These are phyloP conservation scores for Melanchra persicariae DNA, from an alignment of 2,888 invertebrate species.

Conservation along the genomic window DNA sequence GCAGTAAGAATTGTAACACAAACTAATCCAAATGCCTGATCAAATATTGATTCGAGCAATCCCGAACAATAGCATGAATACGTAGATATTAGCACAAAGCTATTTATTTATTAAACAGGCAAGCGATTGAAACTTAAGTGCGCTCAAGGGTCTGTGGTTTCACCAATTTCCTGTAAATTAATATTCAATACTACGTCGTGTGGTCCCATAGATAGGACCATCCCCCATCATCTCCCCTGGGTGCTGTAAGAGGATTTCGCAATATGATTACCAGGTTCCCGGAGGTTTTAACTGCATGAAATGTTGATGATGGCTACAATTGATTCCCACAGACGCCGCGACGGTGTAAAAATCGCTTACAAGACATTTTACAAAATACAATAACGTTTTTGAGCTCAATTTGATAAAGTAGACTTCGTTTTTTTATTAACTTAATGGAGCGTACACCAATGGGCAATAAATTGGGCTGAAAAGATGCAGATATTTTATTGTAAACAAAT, in stretches of 20 bases:
- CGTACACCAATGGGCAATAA: conserved; percentile 13
- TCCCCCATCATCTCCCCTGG: conserved; percentile 30
- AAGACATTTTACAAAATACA: background rate
- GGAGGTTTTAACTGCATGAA: conserved; percentile 20
- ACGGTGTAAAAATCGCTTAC: background rate
- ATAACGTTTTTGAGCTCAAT: conserved; percentile 14
- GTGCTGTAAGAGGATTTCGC: conserved; percentile 41
- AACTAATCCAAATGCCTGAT: conserved; percentile 42
- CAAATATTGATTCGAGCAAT: conserved; percentile 53
- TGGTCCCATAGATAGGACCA: conserved; percentile 15
- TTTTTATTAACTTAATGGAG: conserved; percentile 17
- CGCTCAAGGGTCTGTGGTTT: conserved; percentile 54
- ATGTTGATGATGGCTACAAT: background rate
- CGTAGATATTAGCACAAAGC: conserved; percentile 38
- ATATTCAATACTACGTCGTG: conserved; percentile 59
- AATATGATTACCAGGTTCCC: conserved; percentile 43
- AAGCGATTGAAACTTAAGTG: conserved; percentile 59
- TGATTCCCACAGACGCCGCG: too few species aligned
- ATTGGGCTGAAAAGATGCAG: conserved; percentile 28
- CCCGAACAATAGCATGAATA: conserved; percentile 28
- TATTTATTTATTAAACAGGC: conserved; percentile 58
- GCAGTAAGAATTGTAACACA: conserved; percentile 10
- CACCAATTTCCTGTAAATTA: conserved; percentile 61
- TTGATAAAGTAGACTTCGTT: conserved; percentile 20
- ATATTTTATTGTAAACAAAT: conserved; percentile 40